Evolutionary conservation across 2,888 invertebrate species (phyloP), one percentile per base, ranked within the genome.

Genomic region (Nemotelus nigrinus): DNA sequence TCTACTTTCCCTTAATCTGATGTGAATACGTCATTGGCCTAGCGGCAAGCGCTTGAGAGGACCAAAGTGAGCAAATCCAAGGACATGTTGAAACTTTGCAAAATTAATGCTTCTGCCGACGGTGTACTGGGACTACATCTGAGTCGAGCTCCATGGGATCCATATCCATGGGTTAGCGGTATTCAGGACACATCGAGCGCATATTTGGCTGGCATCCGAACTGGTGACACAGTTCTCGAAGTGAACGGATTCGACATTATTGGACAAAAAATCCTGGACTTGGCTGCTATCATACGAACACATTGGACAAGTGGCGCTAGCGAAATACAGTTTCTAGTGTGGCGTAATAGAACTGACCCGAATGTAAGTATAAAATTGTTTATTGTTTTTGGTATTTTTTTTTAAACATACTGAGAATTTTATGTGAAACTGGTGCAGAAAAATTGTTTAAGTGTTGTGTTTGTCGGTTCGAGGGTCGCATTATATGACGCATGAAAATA

Each of bases 71-170:
- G 45, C 6, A 53, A 78, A 25, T 25, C 53, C 43, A 74, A 45
- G 55, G 57, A 58, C 76, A 86, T 86, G 86, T 81, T 86, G 60
- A 86, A 85, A 80, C 82, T 84, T 70, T 86, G 85, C 82, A 85
- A 84, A 80, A 84, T 86, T 67, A 83, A 83, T 70, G 85, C 84
- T 50, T 84, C 84, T 78, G 83, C 90, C 77, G 89, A 90, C 2
- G 90, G 90, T 79, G 90, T 90, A 3, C 89, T 93, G 67, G 94
- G 94, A 2, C 91, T 94, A 83, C 90, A 94, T 79, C 87, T 94
- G 76, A 93, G 92, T 3, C 89, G 93, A 81, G 93, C 93, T 1
- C 90, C 93, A 77, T 94, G 93, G 93, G 94, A 94, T 84, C 93
- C 94, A 0, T 94, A 94, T 86, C 94, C 94, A 1, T 94, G 94